A percentile compares a stretch with the other conserved stretches of the same genome.
Conservation (phyloP, 2,113 vertebrate genomes). For the Tetrax tetrax region DNA sequence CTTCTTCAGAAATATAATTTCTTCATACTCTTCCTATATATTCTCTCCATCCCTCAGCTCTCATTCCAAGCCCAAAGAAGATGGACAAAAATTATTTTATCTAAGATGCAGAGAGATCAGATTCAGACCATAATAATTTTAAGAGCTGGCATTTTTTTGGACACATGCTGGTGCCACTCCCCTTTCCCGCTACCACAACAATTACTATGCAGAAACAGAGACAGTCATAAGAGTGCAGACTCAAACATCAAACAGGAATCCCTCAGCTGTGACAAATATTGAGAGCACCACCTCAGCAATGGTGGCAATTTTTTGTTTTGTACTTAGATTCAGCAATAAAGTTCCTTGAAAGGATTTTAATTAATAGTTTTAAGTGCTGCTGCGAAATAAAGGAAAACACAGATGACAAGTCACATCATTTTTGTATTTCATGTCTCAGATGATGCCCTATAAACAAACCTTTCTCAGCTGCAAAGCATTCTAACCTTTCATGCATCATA, state of each 20-base stretch:
- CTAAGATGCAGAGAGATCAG: neutral
- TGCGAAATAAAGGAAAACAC: neutral
- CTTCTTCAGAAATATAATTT: neutral
- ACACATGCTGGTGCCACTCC: neutral
- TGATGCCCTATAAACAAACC: neutral
- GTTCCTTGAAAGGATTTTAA: neutral
- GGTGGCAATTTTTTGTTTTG: neutral
- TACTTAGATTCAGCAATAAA: neutral
- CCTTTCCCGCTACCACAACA: neutral
- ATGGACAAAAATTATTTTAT: neutral
- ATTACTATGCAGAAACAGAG: neutral
- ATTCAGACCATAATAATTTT: neutral
- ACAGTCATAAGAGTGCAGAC: neutral
- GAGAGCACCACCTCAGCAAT: neutral
- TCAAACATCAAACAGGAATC: neutral
- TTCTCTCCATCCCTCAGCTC: neutral
- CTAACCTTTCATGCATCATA: neutral
- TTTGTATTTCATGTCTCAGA: neutral
- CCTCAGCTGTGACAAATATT: neutral
- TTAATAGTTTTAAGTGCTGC: neutral
- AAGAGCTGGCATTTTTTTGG: neutral
- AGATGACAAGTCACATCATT: neutral
- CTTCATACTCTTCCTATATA: neutral
- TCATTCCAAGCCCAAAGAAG: neutral
- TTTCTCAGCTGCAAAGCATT: neutral